phyloP scores from a whole-genome alignment of 2,113 vertebrate species.

The Poeciliopsis prolifica region DNA sequence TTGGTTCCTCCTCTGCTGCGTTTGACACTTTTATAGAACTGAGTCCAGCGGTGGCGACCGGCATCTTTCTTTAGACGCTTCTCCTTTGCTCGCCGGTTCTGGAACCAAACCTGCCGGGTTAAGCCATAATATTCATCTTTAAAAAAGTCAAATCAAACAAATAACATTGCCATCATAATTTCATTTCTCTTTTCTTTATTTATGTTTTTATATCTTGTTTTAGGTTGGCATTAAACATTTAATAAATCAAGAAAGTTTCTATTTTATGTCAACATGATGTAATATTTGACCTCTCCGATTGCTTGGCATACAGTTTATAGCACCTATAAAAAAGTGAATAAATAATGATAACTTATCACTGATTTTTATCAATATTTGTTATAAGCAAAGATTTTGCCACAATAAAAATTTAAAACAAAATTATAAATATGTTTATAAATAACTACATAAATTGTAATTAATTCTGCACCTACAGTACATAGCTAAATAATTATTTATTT shows the following conservation, averaged over 20 bases:
- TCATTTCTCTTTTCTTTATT: too few relatives aligned
- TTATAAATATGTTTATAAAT: too few relatives aligned
- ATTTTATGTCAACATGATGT: not conserved
- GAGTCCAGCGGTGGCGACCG: conserved; percentile 96
- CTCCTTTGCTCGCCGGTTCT: conserved; percentile 97
- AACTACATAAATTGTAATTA: too few relatives aligned
- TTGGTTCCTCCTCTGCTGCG: conserved; percentile 87
- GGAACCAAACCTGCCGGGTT: conserved; percentile 92
- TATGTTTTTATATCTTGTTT: not conserved
- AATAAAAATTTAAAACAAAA: not conserved
- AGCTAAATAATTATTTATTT: too few relatives aligned
- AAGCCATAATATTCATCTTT: not conserved
- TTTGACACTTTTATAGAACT: conserved; percentile 97
- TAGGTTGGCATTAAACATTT: not conserved
- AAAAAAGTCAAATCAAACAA: not conserved
- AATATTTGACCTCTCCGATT: not conserved
- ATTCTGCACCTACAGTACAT: too few relatives aligned
- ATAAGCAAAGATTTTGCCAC: not conserved
- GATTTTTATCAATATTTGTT: not conserved
- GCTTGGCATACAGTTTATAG: not conserved
- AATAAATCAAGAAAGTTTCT: not conserved
- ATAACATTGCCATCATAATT: not conserved
- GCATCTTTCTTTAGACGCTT: conserved; percentile 98
- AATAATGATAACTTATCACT: not conserved
- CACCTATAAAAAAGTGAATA: not conserved